Conservation (phyloP, 2,888 invertebrate genomes). For the Sericinus montela region DNA sequence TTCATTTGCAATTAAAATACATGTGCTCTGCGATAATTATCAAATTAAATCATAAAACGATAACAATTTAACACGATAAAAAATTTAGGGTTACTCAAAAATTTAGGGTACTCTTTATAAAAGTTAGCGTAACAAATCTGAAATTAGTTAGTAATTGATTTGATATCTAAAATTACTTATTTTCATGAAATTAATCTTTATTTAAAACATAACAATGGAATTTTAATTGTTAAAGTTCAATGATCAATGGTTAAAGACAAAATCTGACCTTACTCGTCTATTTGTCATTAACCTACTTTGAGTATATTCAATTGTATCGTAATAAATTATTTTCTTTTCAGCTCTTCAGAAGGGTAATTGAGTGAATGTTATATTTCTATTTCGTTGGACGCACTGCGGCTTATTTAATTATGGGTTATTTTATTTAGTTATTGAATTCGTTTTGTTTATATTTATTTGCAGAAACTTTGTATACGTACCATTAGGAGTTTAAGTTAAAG, state of each 20-base stretch:
- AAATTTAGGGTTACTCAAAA: constrained; percentile 20
- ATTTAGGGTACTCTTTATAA: too few relatives aligned
- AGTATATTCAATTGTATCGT: constrained; percentile 3
- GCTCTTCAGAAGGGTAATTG: not conserved
- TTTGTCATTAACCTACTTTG: constrained; percentile 6
- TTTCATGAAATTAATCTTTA: too few relatives aligned
- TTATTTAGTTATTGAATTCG: too few relatives aligned
- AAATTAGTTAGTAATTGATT: not conserved
- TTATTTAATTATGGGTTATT: too few relatives aligned
- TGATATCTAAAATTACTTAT: not conserved
- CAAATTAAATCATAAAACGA: constrained; percentile 25
- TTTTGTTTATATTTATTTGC: too few relatives aligned
- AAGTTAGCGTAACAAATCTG: not conserved
- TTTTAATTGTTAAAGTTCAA: too few relatives aligned
- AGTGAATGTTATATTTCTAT: too few relatives aligned
- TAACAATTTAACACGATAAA: constrained; percentile 18
- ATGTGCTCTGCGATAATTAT: constrained; percentile 26
- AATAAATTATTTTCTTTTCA: not conserved
- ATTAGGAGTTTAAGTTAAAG: too few relatives aligned
- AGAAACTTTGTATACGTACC: too few relatives aligned
- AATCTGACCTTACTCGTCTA: not conserved
- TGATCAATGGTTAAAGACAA: not conserved
- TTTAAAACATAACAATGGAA: too few relatives aligned
- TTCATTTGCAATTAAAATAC: constrained; percentile 38
- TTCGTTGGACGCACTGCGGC: too few relatives aligned